Evolutionary conservation across 2,113 vertebrate species (phyloP).

Genomic region (Hippoglossus stenolepis): DNA sequence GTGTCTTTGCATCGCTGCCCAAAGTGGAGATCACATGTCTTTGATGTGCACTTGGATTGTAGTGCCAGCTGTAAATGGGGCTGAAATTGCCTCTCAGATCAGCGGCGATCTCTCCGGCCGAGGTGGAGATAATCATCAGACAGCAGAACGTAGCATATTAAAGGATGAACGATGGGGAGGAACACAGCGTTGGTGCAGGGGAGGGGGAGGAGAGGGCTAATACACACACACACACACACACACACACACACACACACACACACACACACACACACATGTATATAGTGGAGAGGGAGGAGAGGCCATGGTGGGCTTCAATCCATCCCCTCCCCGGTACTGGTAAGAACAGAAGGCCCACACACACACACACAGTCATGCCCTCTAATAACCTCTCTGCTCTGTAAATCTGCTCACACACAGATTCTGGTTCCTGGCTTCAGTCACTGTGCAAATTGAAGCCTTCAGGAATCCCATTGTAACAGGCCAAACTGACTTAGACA

Average conservation of each 20-base stretch:
- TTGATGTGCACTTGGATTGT: constrained; percentile 25
- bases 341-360: constrained; percentile 52
- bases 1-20: background rate
- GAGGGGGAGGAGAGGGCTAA: constrained; percentile 16
- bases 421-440: constrained; percentile 73
- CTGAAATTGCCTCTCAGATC: constrained; percentile 55
- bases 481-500: constrained; percentile 54
- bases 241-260: constrained; percentile 5
- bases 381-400: constrained; percentile 68
- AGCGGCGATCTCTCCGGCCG: constrained; percentile 17
- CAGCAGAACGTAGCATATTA: constrained; percentile 44
- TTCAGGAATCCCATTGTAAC: constrained; percentile 74
- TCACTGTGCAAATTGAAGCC: constrained; percentile 78
- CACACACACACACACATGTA: constrained; percentile 1
- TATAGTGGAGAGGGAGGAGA: constrained; percentile 20
- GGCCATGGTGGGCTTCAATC: constrained; percentile 62
- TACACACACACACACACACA: constrained; percentile 9
- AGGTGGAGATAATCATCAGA: constrained; percentile 47
- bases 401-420: constrained; percentile 73
- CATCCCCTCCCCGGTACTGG: constrained; percentile 50
- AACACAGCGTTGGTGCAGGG: background rate
- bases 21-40: constrained; percentile 16
- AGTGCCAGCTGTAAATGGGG: constrained; percentile 26
- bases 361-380: constrained; percentile 41
- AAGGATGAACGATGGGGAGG: constrained; percentile 32